phyloP scores from a whole-genome alignment of 2,888 invertebrate genomes.

The Masnerella sp. region DNA sequence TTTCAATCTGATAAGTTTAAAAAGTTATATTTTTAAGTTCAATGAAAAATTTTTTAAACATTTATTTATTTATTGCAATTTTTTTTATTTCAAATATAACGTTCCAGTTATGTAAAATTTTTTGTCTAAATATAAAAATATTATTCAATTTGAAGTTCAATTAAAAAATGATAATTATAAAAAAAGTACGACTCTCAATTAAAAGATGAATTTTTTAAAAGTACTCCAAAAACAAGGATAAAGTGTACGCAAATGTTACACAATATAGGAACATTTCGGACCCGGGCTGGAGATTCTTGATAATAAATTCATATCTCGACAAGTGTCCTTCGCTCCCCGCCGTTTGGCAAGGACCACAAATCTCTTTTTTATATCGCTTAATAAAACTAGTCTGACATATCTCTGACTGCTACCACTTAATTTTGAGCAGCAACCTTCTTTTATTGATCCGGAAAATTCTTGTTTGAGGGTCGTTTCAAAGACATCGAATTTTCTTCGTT shows the following conservation, averaged over 20 bases:
- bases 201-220: too few relatives aligned
- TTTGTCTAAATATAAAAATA: too few relatives aligned
- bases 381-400: slow-evolving; percentile 77
- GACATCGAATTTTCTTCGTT: neutral
- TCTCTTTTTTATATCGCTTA: slow-evolving; percentile 77
- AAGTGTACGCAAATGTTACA: slow-evolving; percentile 61
- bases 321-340: slow-evolving; percentile 63
- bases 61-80: too few relatives aligned
- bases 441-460: slow-evolving; percentile 30
- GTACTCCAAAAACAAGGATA: slow-evolving; percentile 37
- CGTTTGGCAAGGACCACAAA: slow-evolving; percentile 70
- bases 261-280: slow-evolving; percentile 72
- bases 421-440: slow-evolving; percentile 66
- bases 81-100: too few relatives aligned
- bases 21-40: too few relatives aligned
- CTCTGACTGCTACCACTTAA: slow-evolving; percentile 77
- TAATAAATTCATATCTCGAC: slow-evolving; percentile 77
- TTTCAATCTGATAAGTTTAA: too few relatives aligned
- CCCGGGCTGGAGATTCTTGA: slow-evolving; percentile 74
- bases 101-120: too few relatives aligned
- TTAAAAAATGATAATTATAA: too few relatives aligned
- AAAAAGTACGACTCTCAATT: too few relatives aligned
- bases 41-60: too few relatives aligned
- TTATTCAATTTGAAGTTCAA: too few relatives aligned
- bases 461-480: slow-evolving; percentile 31